Base-by-base conservation (phyloP, 2,888 invertebrate species). In the Sphecodes monilicornis region DNA sequence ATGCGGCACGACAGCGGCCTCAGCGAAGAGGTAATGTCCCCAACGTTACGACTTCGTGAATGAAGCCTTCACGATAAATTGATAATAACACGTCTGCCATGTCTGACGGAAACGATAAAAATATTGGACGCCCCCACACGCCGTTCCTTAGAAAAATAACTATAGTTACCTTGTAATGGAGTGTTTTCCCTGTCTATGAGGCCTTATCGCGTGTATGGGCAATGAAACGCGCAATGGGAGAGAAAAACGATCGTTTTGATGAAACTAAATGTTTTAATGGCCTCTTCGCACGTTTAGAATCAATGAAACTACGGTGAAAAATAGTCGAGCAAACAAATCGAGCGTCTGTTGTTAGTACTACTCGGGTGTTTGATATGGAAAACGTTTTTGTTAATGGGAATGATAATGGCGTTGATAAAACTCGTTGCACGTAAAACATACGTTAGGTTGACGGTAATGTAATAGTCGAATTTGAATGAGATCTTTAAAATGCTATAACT, bases 1-100 rank as follows among this genome's bases (percentile, higher is more conserved):
- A 98, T 99, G 98, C 97, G 98, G 94, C 98, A 99, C 95, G 98
- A 98, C 94, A 96, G 97, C 83, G 99, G 99, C 69, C 96, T 99
- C 80, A 97, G 96, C 86, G 98, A 98, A 89, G 94, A 94, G 88
- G 93, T 94, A 90, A 76, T 82, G 76, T 75, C 18, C 18, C 29
- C 74, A 77, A 60, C 77, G 78, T 13, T n/a, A 29, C 39, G 41
- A 16, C 43, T n/a, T 54, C 22, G 68, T 22, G 36, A 66, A 66
- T 11, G 22, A 66, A 68, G n/a, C 36, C n/a, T 0, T 39, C 22
- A n/a, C 68, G 68, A 68, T 68, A 5, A 68, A 68, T 39, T 39
- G 68, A 39, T 36, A 39, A 68, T 60, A 60, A 18, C 29, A 18
- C 18, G 60, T 29, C 60, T 29, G 29, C 6, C 26, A 8, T 16